A percentile compares a stretch with the other conserved stretches of the same genome.
Conservation (phyloP, 2,113 vertebrate species). For the Amphiprion ocellaris region DNA sequence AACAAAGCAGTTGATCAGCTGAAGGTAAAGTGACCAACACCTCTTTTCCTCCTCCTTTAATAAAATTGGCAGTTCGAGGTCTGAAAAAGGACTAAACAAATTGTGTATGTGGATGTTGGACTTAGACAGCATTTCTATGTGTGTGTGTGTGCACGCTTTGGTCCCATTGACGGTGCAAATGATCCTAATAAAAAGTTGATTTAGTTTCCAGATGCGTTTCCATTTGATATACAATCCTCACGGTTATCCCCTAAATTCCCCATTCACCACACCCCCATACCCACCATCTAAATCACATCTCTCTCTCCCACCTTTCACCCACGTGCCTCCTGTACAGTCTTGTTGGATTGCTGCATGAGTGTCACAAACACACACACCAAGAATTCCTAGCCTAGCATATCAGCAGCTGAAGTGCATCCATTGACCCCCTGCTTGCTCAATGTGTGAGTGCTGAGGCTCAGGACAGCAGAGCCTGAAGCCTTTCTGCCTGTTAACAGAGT, state of each 20-base stretch:
- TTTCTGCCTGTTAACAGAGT: conserved; percentile 46
- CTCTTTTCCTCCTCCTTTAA: no score
- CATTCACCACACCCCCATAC: not conserved
- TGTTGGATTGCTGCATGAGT: not conserved
- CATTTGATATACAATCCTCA: conserved; percentile 3
- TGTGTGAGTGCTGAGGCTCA: conserved; percentile 47
- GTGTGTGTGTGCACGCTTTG: not conserved
- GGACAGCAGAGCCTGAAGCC: conserved; percentile 53
- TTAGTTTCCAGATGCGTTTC: not conserved
- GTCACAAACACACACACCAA: conserved; percentile 5
- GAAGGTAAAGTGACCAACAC: no score
- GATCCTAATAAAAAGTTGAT: conserved; percentile 19
- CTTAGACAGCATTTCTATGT: conserved; percentile 11
- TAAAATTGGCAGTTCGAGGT: not conserved
- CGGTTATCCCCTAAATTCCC: not conserved
- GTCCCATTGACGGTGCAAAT: not conserved
- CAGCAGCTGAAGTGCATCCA: conserved; percentile 44
- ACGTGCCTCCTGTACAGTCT: not conserved
- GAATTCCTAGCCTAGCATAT: conserved; percentile 15
- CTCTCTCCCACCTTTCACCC: not conserved
- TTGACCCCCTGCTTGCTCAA: conserved; percentile 53
- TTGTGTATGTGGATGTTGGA: conserved; percentile 9
- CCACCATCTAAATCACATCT: not conserved
- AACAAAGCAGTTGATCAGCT: no score
- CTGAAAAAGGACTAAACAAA: not conserved